Conservation (phyloP, 2,797 vertebrate species). For the Poecilia gillii region DNA sequence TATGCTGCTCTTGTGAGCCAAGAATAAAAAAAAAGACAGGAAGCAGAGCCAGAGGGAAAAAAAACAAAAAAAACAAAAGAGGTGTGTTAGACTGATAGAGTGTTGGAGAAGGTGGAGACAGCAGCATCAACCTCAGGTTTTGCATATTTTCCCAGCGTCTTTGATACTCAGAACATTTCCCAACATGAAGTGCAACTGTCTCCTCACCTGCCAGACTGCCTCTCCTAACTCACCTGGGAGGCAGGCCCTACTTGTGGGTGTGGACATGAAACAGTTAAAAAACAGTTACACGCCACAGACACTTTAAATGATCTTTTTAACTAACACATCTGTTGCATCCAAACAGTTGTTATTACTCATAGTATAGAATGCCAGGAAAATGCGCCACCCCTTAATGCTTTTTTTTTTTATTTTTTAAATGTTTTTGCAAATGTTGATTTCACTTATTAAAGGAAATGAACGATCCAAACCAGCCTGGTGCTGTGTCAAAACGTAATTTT, state of each 20-base stretch:
- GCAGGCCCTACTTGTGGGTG: conserved; percentile 28
- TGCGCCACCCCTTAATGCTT: neutral
- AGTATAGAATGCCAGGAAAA: neutral
- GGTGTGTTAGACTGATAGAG: neutral
- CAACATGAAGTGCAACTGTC: conserved; percentile 53
- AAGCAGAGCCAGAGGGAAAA: neutral
- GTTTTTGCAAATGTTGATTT: neutral
- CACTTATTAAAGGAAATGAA: neutral
- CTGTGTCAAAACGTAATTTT: neutral
- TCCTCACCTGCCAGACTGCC: conserved; percentile 52
- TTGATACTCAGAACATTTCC: conserved; percentile 6
- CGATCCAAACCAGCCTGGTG: neutral
- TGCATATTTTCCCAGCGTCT: conserved; percentile 61
- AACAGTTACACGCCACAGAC: conserved; percentile 12
- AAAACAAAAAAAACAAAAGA: neutral
- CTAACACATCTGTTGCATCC: neutral
- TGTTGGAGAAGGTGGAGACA: neutral
- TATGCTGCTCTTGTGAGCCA: neutral
- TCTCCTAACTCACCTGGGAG: conserved; percentile 35
- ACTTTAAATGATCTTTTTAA: conserved; percentile 20
- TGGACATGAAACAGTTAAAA: conserved; percentile 23
- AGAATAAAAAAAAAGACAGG: neutral
- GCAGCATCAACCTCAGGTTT: conserved; percentile 66
- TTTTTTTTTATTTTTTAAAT: neutral
- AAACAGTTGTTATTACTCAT: neutral